Evolutionary conservation across 2,888 invertebrate genomes (phyloP).

Genomic region (Elysia crispata): DNA sequence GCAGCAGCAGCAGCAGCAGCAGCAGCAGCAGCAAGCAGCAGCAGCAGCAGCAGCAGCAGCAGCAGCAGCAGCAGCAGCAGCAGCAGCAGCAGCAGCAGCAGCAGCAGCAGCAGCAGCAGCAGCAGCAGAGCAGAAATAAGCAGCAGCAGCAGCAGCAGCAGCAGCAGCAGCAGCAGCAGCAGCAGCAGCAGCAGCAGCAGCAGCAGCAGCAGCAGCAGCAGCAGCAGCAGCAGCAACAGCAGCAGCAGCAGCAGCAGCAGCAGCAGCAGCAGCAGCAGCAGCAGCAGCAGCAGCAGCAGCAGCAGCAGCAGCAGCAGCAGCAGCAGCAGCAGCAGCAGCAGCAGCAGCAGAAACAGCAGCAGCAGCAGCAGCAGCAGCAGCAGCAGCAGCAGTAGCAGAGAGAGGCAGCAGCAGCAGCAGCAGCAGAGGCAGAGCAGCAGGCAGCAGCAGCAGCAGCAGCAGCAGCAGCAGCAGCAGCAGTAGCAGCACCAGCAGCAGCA

Average conservation of each 20-base stretch:
- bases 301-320: background rate
- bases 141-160: background rate
- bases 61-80: conserved; percentile 9
- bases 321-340: background rate
- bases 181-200: background rate
- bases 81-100: conserved; percentile 5
- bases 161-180: background rate
- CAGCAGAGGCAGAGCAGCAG: background rate
- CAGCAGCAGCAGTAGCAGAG: background rate
- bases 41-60: conserved; percentile 3
- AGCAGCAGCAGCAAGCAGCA: too few species aligned
- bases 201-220: background rate
- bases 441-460: too few species aligned
- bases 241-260: background rate
- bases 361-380: background rate
- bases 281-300: background rate
- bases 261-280: too few species aligned
- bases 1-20: background rate
- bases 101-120: conserved; percentile 1
- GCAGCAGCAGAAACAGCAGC: too few species aligned
- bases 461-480: too few species aligned
- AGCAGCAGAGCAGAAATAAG: background rate
- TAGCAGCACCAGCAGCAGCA: background rate
- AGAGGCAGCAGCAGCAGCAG: background rate
- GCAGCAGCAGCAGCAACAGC: background rate